Conservation (phyloP, 2,113 vertebrate genomes). For the Chauna torquata region DNA sequence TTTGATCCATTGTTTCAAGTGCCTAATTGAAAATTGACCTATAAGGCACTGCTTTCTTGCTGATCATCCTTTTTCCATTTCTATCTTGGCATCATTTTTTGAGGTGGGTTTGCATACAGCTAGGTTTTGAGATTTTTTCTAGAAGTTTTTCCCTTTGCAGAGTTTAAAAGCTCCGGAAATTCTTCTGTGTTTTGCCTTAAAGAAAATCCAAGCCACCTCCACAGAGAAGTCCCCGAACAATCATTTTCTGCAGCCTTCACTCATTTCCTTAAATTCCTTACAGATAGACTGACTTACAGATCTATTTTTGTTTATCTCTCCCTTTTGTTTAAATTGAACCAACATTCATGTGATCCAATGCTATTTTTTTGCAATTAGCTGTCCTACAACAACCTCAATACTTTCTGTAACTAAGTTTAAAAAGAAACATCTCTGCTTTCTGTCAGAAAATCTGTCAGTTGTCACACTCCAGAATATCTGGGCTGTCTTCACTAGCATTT, state of each 20-base stretch:
- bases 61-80: not conserved
- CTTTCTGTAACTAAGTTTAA: constrained; percentile 38
- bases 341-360: not conserved
- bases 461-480: constrained; percentile 2
- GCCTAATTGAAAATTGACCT: not conserved
- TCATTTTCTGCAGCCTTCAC: not conserved
- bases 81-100: not conserved
- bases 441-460: constrained; percentile 52
- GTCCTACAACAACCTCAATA: not conserved
- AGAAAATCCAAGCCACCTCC: not conserved
- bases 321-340: not conserved
- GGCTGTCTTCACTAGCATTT: constrained; percentile 12
- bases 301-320: constrained; percentile 1
- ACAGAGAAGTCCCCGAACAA: not conserved
- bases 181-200: not conserved
- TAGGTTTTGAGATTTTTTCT: not conserved
- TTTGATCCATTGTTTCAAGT: not conserved
- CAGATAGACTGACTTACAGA: not conserved
- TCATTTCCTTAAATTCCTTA: not conserved
- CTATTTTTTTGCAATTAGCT: constrained; percentile 7
- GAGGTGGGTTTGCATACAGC: not conserved
- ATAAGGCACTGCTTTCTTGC: not conserved
- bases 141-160: not conserved
- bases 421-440: constrained; percentile 21
- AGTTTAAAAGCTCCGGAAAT: not conserved